Percentiles rank a stretch among this genome's conserved stretches.
These are phyloP conservation scores for Tetranychus cinnabarinus DNA, from an alignment of 1,140 invertebrate genomes.

Conservation along the genomic window DNA sequence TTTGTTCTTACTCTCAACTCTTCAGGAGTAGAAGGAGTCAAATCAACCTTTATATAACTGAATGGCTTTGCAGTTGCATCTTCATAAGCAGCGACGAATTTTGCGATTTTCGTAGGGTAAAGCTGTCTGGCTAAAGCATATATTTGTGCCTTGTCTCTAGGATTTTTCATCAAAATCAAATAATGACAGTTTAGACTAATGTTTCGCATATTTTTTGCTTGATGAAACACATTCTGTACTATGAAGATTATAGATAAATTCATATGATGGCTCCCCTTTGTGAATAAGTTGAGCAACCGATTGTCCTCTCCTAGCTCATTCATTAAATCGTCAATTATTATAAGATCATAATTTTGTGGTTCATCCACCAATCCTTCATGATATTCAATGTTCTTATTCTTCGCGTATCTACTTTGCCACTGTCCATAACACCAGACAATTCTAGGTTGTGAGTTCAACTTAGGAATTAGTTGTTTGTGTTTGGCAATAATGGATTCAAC, in stretches of 20 bases:
- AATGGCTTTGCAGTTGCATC: too few relatives aligned
- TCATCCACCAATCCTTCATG: not conserved
- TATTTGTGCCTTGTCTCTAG: slow-evolving; percentile 21
- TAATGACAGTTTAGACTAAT: slow-evolving; percentile 13
- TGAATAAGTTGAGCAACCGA: slow-evolving; percentile 20
- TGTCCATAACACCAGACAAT: not conserved
- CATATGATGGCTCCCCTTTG: slow-evolving; percentile 20
- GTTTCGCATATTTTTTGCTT: too few relatives aligned
- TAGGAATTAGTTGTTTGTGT: not conserved
- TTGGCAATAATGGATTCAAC: not conserved
- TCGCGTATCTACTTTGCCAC: not conserved
- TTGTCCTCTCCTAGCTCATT: slow-evolving; percentile 16
- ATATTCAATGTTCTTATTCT: not conserved
- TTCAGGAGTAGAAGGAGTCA: slow-evolving; percentile 9
- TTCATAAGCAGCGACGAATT: too few relatives aligned
- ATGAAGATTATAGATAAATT: slow-evolving; percentile 15
- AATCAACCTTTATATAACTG: slow-evolving; percentile 8
- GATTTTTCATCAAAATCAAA: slow-evolving; percentile 22
- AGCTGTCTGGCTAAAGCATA: slow-evolving; percentile 15
- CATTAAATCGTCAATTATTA: slow-evolving; percentile 22
- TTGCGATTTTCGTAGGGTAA: too few relatives aligned
- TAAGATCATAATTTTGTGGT: not conserved
- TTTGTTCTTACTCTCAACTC: too few relatives aligned
- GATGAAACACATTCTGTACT: too few relatives aligned
- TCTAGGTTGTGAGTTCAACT: not conserved